Conservation (phyloP, 2,888 invertebrate genomes). For the Itoplectis maculator region DNA sequence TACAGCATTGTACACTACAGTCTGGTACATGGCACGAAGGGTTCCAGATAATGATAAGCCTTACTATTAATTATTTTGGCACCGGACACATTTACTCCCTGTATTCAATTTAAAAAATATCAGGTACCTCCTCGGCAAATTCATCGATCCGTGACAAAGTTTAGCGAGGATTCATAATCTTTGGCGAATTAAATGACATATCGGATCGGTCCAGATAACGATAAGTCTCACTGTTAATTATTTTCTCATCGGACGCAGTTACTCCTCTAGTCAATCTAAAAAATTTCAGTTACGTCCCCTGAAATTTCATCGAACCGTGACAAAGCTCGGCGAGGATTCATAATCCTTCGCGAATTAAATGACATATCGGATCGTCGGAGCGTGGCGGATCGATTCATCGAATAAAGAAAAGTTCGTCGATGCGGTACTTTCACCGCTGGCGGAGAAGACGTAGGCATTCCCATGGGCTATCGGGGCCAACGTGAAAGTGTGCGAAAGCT, state of each 20-base stretch:
- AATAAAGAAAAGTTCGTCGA: slow-evolving; percentile 30
- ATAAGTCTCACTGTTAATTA: neutral
- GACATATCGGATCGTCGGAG: slow-evolving; percentile 11
- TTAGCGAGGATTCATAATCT: neutral
- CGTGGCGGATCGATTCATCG: slow-evolving; percentile 30
- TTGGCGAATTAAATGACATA: slow-evolving; percentile 3
- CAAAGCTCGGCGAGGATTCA: neutral
- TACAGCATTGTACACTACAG: neutral
- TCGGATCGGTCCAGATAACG: neutral
- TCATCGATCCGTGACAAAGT: neutral
- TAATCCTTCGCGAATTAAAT: neutral
- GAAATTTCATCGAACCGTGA: neutral
- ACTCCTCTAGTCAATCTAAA: neutral
- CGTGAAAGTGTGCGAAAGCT: slow-evolving; percentile 40
- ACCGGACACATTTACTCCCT: neutral
- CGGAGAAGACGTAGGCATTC: slow-evolving; percentile 1
- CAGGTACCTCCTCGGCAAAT: neutral
- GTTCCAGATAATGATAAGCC: neutral
- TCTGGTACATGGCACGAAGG: slow-evolving; percentile 1
- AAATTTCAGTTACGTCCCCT: neutral
- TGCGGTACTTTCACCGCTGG: slow-evolving; percentile 1
- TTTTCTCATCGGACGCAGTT: no score
- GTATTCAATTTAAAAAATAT: neutral
- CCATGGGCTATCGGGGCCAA: slow-evolving; percentile 27
- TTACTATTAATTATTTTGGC: neutral